These are phyloP conservation scores for Polyommatus icarus DNA, from an alignment of 2,888 invertebrate genomes.

Conservation along the genomic window DNA sequence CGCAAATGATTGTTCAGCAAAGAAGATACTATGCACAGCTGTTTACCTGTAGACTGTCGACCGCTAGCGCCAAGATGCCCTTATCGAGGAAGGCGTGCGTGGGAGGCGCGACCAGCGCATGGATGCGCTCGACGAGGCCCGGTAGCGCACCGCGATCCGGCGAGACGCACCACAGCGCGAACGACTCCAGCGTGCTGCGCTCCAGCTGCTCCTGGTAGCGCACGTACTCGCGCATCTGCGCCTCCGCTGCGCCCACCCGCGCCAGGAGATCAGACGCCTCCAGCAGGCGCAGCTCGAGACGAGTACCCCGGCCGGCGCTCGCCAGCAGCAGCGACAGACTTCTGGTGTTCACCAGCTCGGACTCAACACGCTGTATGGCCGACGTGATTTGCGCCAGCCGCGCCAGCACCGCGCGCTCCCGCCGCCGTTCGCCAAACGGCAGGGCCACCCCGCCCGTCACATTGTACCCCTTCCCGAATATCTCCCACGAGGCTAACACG, in stretches of 20 bases:
- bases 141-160: conserved; percentile 83
- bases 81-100: conserved; percentile 66
- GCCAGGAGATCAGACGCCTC: conserved; percentile 82
- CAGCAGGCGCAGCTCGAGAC: conserved; percentile 81
- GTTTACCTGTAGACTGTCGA: conserved; percentile 66
- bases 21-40: background rate
- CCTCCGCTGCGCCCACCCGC: conserved; percentile 80
- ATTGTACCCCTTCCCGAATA: conserved; percentile 80
- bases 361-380: conserved; percentile 58
- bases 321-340: conserved; percentile 61
- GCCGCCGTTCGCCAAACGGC: conserved; percentile 81
- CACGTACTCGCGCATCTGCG: conserved; percentile 81
- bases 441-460: conserved; percentile 77
- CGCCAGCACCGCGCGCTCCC: conserved; percentile 82
- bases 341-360: conserved; percentile 54
- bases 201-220: conserved; percentile 78
- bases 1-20: background rate
- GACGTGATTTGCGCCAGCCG: conserved; percentile 61
- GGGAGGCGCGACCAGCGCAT: conserved; percentile 80
- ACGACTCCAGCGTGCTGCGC: conserved; percentile 83
- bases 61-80: conserved; percentile 65
- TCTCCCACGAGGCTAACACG: conserved; percentile 83
- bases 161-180: conserved; percentile 85
- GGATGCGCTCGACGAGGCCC: conserved; percentile 83
- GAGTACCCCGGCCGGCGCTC: conserved; percentile 60